Evolutionary conservation across 2,888 invertebrate genomes (phyloP), one percentile per base, ranked within the genome.

Genomic region (Hyppa rectilinea): DNA sequence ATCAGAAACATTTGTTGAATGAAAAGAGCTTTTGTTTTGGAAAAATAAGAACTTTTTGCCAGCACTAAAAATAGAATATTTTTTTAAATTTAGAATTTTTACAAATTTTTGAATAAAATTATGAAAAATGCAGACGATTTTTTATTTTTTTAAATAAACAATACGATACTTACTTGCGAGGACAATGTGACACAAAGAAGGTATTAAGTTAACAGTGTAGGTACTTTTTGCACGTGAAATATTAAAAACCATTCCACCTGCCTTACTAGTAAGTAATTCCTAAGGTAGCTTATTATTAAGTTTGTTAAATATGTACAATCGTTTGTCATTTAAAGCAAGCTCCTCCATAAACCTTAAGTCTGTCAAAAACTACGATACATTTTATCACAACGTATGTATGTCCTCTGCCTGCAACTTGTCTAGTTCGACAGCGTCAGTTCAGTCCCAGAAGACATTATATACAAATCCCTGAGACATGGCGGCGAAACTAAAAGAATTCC

Each of bases 1-100:
- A 81, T 77, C 79, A 80, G 71, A 85, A 89, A 78, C 70, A 77
- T 83, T 85, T 85, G 71, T 85, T 78, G 85, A 89, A 87, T 88
- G 87, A 85, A 87, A 89, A 83, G 82, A 80, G 70, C 61, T 80
- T 75, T 85, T 81, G 67, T 61, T 62, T 75, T 34, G 60, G 56
- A 50, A 76, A 78, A 75, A 65, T 53, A 78, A 53, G 56, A 72
- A 71, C 68, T 56, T 71, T 49, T 71, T 75, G 68, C 73, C 53
- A 75, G 1, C 34, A 20, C 9, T 47, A 58, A 67, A 47, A 20
- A 40, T 31, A 45, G 12, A 59, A 59, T 74, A 56, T 56, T 76
- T 71, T n/a, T 49, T 29, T 4, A 69, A 61, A 50, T 56, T n/a
- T 31, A 23, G 17, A 70, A 36, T 14, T 71, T 20, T 17, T 36